Base-by-base conservation (phyloP, 2,113 vertebrate genomes). In the Coryphaenoides rupestris region DNA sequence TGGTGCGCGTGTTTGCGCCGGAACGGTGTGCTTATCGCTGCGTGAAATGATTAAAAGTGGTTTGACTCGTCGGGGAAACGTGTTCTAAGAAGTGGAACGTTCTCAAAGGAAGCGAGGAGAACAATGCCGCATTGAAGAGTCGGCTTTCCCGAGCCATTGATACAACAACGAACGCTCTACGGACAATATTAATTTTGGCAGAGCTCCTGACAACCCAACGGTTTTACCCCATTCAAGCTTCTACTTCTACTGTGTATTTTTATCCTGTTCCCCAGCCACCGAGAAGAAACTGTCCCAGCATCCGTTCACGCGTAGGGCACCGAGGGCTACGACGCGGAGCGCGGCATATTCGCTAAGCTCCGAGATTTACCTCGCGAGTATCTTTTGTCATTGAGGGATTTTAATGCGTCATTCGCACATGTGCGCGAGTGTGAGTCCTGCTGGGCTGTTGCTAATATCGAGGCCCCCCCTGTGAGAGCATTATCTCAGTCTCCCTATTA, bases 321-420 rank as follows among this genome's bases (percentile, higher is more conserved):
- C 13, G 33, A 40, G 13, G 33, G 33, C 33, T 40, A 40, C 33
- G 13, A 3, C 13, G 33, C 33, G 33, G 33, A 40, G 4, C 33
- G 13, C 13, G 33, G 7, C 13, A 5, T 40, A 40, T 40, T 40
- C 9, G 33, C 33, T 81, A 58, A 74, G 72, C 61, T 72, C 22
- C 55, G 65, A 80, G 72, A 81, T 81, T 80, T 86, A 86, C 79
- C 74, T 87, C 82, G 82, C 72, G 66, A 74, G 72, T 76, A 73
- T 83, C 83, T 81, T 86, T 86, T 89, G 86, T 88, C 87, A 87
- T 89, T 89, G 86, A 84, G 77, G 78, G 75, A 74, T 87, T 84
- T 40, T 81, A 84, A 84, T 84, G 83, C 80, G 79, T 87, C 82
- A 86, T 72, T 82, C 84, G 79, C 74, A 81, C 83, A 87, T 68